These are phyloP conservation scores for Prunella fulvescens DNA, from an alignment of 2,113 vertebrate genomes.

Conservation along the genomic window DNA sequence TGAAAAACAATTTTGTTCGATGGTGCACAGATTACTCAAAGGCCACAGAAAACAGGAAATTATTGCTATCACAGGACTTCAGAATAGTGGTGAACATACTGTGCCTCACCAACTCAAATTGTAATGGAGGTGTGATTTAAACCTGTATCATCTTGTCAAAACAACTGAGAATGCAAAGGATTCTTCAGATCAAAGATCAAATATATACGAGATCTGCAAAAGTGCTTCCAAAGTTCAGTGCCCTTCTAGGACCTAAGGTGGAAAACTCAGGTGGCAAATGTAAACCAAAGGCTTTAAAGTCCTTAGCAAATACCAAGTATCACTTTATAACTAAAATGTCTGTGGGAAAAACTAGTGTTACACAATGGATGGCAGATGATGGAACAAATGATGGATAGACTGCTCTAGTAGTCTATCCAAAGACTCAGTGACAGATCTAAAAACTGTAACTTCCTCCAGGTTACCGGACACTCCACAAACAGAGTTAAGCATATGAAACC, in stretches of 20 bases:
- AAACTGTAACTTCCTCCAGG: slow-evolving; percentile 28
- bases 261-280: slow-evolving; percentile 24
- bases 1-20: background rate
- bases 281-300: slow-evolving; percentile 16
- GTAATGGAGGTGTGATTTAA: slow-evolving; percentile 22
- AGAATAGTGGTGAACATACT: background rate
- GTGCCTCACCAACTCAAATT: background rate
- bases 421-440: slow-evolving; percentile 12
- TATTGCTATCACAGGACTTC: background rate
- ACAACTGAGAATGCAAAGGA: background rate
- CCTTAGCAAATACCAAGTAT: background rate
- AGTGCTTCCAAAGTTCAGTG: slow-evolving; percentile 5
- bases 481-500: slow-evolving; percentile 15
- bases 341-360: slow-evolving; percentile 11
- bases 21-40: background rate
- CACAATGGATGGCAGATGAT: background rate
- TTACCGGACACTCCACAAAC: background rate
- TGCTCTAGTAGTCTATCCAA: background rate
- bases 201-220: background rate
- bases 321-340: background rate
- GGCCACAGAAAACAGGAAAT: background rate
- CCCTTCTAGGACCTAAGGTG: background rate
- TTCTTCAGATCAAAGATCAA: slow-evolving; percentile 17
- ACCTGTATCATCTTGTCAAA: slow-evolving; percentile 1
- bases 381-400: background rate